Base-by-base conservation (phyloP, 2,888 invertebrate species). In the Aphrophora alni region DNA sequence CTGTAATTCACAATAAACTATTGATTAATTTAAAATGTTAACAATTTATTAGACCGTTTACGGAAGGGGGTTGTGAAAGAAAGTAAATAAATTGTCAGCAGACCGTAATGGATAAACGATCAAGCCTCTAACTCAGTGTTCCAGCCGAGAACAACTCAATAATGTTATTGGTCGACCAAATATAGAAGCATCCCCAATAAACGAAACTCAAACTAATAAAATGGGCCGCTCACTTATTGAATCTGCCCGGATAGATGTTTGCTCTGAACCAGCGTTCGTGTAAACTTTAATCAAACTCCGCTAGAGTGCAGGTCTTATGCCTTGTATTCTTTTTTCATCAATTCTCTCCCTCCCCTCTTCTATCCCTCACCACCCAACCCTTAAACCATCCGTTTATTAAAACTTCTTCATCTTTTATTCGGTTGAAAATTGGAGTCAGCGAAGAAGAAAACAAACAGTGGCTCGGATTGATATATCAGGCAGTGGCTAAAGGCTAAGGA, bases 341-440 rank as follows among this genome's bases (percentile, higher is more conserved):
- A 75, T 71, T 77, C 77, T 59, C 44, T 33, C 70, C 44, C 78
- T 27, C 76, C 82, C 21, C 80, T 44, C 74, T 14, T n/a, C 74
- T n/a, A n/a, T n/a, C 80, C 69, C 77, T 75, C 27, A 2, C 38
- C 77, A 44, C 21, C 44, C 21, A 85, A 85, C 84, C 85, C 85
- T 85, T 85, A 85, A 85, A 85, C 85, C 85, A 85, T 85, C 85
- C 86, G 86, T 87, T 87, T 87, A 87, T 87, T 87, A 87, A 86
- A 85, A 85, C 87, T 86, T 87, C 86, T 87, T 87, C 86, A 86
- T 87, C 87, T 87, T 87, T 87, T 87, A 87, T 87, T 86, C 86
- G 86, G 86, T 86, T 86, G 86, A 87, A 87, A 87, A 87, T 86
- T 86, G 86, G 86, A 86, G 86, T 85, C 85, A 84, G 85, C 86